These are phyloP conservation scores for Astropecten irregularis DNA, from an alignment of 53 echinoderm and acorn worm species.

Conservation along the genomic window DNA sequence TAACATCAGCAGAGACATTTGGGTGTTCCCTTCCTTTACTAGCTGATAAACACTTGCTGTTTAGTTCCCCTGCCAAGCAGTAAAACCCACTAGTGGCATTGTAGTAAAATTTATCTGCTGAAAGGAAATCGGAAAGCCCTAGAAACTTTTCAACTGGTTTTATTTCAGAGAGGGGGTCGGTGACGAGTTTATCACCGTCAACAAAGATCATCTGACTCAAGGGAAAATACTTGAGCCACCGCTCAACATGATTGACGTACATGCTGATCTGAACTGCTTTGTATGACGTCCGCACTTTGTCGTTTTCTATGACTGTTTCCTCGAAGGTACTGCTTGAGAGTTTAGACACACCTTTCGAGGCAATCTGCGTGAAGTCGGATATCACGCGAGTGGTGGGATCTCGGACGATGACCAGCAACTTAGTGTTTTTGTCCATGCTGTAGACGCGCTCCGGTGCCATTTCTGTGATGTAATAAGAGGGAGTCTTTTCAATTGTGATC, in stretches of 20 bases:
- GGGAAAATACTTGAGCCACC: constrained; percentile 77
- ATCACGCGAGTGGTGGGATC: constrained; percentile 82
- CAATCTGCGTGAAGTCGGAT: constrained; percentile 89
- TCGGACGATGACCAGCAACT: constrained; percentile 81
- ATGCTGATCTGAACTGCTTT: constrained; percentile 83
- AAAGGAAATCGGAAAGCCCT: constrained; percentile 65
- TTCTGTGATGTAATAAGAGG: constrained; percentile 80
- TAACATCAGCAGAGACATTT: constrained; percentile 62
- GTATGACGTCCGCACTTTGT: constrained; percentile 64
- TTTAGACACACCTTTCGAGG: constrained; percentile 8
- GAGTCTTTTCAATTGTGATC: constrained; percentile 91
- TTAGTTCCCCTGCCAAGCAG: constrained; percentile 68
- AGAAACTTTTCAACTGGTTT: constrained; percentile 86
- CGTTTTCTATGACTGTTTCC: constrained; percentile 52
- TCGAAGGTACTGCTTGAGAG: constrained; percentile 56
- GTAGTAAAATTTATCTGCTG: constrained; percentile 67
- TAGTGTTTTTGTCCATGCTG: constrained; percentile 70
- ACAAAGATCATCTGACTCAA: constrained; percentile 78
- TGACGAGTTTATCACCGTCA: constrained; percentile 84
- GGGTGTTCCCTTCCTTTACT: constrained; percentile 88
- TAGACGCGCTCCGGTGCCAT: constrained; percentile 72
- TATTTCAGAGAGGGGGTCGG: constrained; percentile 81
- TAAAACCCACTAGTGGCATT: constrained; percentile 87
- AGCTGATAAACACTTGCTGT: constrained; percentile 76
- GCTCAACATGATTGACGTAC: constrained; percentile 68